Percentiles rank a stretch among this genome's conserved stretches.
Conservation (phyloP, 2,888 invertebrate species). For the Andrena haemorrhoa region DNA sequence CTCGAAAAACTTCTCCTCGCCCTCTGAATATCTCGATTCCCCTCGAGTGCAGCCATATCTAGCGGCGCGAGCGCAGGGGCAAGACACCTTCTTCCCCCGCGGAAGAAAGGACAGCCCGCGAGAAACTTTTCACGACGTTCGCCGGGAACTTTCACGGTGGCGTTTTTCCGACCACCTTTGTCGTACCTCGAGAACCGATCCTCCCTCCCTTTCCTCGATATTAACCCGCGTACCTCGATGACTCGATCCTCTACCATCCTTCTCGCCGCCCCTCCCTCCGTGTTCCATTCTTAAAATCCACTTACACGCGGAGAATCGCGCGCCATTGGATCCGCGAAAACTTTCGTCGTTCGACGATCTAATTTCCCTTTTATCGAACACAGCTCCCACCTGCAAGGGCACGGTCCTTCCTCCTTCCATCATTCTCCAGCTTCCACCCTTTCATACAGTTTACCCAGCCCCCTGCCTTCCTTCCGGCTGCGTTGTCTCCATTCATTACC, state of each 20-base stretch:
- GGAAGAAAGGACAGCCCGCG: slow-evolving; percentile 17
- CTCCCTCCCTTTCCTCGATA: not conserved
- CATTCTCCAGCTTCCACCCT: not conserved
- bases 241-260: not conserved
- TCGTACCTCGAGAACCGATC: not conserved
- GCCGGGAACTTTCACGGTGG: slow-evolving; percentile 9
- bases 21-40: slow-evolving; percentile 28
- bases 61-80: slow-evolving; percentile 1
- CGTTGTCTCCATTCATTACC: slow-evolving; percentile 7
- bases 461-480: not conserved
- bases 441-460: not conserved
- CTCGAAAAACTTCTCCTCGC: slow-evolving; percentile 19
- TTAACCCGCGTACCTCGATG: not conserved
- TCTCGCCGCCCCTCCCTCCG: not conserved
- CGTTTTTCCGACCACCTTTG: slow-evolving; percentile 17
- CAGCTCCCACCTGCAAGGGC: slow-evolving; percentile 4
- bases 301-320: slow-evolving; percentile 17
- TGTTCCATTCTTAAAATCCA: slow-evolving; percentile 7
- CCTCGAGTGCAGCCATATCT: slow-evolving; percentile 2
- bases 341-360: slow-evolving; percentile 58
- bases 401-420: not conserved
- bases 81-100: not conserved
- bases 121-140: slow-evolving; percentile 42
- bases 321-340: slow-evolving; percentile 39
- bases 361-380: slow-evolving; percentile 65